Evolutionary conservation across 2,797 vertebrate genomes (phyloP).

Genomic region (Graptemys geographica): DNA sequence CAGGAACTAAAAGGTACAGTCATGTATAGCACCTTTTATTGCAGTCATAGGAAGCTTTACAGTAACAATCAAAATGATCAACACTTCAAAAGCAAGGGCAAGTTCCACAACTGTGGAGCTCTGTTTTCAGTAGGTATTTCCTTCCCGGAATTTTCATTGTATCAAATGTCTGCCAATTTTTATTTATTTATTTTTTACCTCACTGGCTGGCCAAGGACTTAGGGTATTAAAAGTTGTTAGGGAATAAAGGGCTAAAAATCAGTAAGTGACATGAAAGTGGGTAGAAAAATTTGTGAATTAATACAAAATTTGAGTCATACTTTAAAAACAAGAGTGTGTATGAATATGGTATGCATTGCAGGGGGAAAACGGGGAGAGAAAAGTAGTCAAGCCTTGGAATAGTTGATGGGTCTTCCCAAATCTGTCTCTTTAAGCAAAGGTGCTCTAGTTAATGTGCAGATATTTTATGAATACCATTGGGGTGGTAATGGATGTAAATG

Average conservation of each 20-base stretch:
- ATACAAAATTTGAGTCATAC: not conserved
- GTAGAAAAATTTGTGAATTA: not conserved
- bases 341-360: not conserved
- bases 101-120: not conserved
- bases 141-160: not conserved
- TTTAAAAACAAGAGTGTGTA: not conserved
- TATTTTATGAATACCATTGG: not conserved
- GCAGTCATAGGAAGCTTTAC: not conserved
- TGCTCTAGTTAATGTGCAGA: not conserved
- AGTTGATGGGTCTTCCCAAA: not conserved
- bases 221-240: not conserved
- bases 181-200: not conserved
- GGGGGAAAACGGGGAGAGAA: not conserved
- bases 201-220: fast-evolving
- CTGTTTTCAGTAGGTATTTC: not conserved
- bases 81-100: not conserved
- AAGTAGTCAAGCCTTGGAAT: not conserved
- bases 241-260: not conserved
- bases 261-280: not conserved
- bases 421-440: not conserved
- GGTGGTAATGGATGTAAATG: not conserved
- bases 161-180: not conserved
- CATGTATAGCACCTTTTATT: not conserved
- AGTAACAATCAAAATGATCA: not conserved
- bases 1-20: not conserved